Base-by-base conservation (phyloP, 1,140 invertebrate species). In the Penaeus japonicus region DNA sequence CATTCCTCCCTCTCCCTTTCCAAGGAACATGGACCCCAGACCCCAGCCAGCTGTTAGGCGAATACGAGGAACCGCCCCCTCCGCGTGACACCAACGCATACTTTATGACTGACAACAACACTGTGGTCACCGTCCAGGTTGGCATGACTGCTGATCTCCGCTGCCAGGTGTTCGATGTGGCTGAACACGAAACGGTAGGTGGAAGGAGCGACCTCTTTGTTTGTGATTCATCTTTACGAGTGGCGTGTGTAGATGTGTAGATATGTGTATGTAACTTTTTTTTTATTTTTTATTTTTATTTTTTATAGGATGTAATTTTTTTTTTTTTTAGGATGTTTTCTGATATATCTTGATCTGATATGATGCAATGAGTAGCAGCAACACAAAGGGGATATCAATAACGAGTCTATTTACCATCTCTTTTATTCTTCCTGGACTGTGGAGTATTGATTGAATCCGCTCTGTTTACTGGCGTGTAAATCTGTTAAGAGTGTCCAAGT, bases 41-140 rank as follows among this genome's bases (percentile, higher is more conserved):
- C 35, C 85, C 85, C 0, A 59, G 32, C 54, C 57, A 65, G 5
- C 59, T 87, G 35, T 47, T 87, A 12, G 85, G 85, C 47, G 85
- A 87, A 55, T 87, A 81, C 59, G 85, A 87, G 39, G 85, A 70
- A n/a, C 77, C 62, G 18, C 30, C 78, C 10, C 85, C 85, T 10
- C 27, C 70, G 0, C 73, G 85, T 10, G 85, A 87, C 77, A 87
- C 85, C 35, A 87, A 87, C 32, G 85, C 85, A 20, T 87, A 87
- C 62, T 87, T 87, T 78, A 87, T 87, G 85, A 87, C 85, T 4
- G 35, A 81, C 32, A 87, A 87, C 78, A 87, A 87, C 78, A 87
- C 85, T 20, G 85, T 73, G 22, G 53, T 81, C 75, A 85, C 84
- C 55, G 84, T 85, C 30, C 84, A 85, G 55, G 84, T 85, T 22